Percentiles rank a stretch among this genome's conserved stretches.
Evolutionary conservation across 1,140 invertebrate genomes (phyloP).

Genomic region (Drosophila burlai): DNA sequence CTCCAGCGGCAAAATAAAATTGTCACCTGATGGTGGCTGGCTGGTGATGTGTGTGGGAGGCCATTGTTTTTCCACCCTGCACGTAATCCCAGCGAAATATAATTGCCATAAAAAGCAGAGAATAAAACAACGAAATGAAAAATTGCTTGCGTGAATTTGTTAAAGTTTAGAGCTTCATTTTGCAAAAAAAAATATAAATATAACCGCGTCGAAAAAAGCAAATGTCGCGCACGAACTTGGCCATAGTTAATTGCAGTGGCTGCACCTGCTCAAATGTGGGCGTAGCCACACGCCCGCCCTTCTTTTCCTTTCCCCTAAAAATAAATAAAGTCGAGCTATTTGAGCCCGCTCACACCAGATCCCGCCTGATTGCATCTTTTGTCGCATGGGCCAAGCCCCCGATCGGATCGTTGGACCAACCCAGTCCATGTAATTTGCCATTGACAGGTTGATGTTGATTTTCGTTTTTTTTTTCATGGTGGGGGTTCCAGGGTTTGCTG

Average conservation of each 20-base stretch:
- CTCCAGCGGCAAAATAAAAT: constrained; percentile 41
- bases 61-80: constrained; percentile 31
- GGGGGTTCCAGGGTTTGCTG: constrained; percentile 12
- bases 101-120: constrained; percentile 49
- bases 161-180: constrained; percentile 82
- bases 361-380: constrained; percentile 71
- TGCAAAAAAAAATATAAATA: constrained; percentile 13
- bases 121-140: constrained; percentile 21
- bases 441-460: constrained; percentile 72
- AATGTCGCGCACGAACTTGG: constrained; percentile 67
- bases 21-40: constrained; percentile 59
- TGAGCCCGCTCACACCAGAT: constrained; percentile 24
- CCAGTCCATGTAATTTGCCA: constrained; percentile 70
- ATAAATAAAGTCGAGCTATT: constrained; percentile 55
- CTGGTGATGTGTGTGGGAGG: constrained; percentile 16
- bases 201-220: background rate
- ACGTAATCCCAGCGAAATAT: constrained; percentile 55
- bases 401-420: constrained; percentile 38
- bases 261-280: constrained; percentile 59
- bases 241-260: constrained; percentile 65
- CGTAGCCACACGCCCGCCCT: constrained; percentile 56
- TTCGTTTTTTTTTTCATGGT: constrained; percentile 13
- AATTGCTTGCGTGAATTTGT: constrained; percentile 80
- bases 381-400: constrained; percentile 54
- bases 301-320: constrained; percentile 7